phyloP scores from a whole-genome alignment of 2,797 vertebrate species.

The Miichthys miiuy region DNA sequence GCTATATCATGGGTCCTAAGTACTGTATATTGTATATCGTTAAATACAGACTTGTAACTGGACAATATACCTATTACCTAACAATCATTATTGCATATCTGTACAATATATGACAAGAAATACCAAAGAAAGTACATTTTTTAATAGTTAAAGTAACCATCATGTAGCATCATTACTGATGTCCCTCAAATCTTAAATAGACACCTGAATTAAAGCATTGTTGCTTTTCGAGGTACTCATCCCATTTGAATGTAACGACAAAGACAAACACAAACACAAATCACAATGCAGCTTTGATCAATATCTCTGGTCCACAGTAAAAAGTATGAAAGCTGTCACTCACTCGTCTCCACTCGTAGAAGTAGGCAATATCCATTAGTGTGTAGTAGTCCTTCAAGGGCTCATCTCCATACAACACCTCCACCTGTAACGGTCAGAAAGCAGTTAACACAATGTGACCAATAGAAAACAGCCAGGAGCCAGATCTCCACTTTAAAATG shows the following conservation, averaged over 20 bases:
- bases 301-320: not conserved
- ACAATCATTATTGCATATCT: too few species aligned
- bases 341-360: slow-evolving; percentile 98
- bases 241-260: too few species aligned
- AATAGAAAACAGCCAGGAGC: not conserved
- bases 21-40: too few species aligned
- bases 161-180: not conserved
- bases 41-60: too few species aligned
- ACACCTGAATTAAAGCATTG: not conserved
- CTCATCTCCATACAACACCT: slow-evolving; percentile 97
- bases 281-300: not conserved
- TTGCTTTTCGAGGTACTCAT: not conserved
- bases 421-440: slow-evolving; percentile 85
- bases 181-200: not conserved
- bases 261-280: not conserved
- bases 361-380: slow-evolving; percentile 98
- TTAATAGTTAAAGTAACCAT: too few species aligned
- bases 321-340: slow-evolving; percentile 60
- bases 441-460: not conserved
- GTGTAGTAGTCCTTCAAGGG: slow-evolving; percentile 98
- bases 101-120: too few species aligned
- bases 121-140: too few species aligned
- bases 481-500: not conserved
- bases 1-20: too few species aligned
- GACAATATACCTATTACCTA: too few species aligned